A percentile compares a stretch with the other conserved stretches of the same genome.
phyloP scores from a whole-genome alignment of 2,113 vertebrate genomes.

The Oncorhynchus mykiss region DNA sequence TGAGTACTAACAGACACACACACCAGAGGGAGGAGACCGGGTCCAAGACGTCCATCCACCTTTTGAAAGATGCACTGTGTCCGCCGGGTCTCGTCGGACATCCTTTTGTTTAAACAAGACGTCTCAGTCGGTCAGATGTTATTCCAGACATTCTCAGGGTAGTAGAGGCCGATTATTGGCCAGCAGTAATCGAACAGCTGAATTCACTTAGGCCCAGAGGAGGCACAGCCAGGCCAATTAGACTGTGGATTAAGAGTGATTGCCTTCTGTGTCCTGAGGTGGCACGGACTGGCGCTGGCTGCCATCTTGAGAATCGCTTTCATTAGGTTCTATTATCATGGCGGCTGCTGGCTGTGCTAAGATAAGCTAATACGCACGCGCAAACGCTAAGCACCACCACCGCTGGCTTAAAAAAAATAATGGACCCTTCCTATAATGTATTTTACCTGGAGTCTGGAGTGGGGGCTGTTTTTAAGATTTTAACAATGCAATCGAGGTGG shows the following conservation, averaged over 20 bases:
- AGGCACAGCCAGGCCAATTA: constrained; percentile 71
- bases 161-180: too few relatives aligned
- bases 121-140: constrained; percentile 40
- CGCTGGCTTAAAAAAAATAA: constrained; percentile 64
- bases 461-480: constrained; percentile 54
- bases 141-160: constrained; percentile 6
- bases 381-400: constrained; percentile 47
- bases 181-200: constrained; percentile 40
- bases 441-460: too few relatives aligned
- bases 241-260: constrained; percentile 73
- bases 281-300: constrained; percentile 50
- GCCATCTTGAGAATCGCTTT: constrained; percentile 57
- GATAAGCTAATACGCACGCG: constrained; percentile 15
- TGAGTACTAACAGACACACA: background rate
- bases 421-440: constrained; percentile 48
- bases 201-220: constrained; percentile 64
- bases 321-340: constrained; percentile 65
- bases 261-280: constrained; percentile 74
- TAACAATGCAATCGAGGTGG: constrained; percentile 66
- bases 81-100: background rate
- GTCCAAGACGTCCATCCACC: background rate
- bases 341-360: constrained; percentile 3
- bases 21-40: background rate
- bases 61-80: constrained; percentile 11
- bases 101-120: constrained; percentile 51